A percentile compares a stretch with the other conserved stretches of the same genome.
Conservation (phyloP, 1,140 invertebrate genomes). For the Caerostris darwini region DNA sequence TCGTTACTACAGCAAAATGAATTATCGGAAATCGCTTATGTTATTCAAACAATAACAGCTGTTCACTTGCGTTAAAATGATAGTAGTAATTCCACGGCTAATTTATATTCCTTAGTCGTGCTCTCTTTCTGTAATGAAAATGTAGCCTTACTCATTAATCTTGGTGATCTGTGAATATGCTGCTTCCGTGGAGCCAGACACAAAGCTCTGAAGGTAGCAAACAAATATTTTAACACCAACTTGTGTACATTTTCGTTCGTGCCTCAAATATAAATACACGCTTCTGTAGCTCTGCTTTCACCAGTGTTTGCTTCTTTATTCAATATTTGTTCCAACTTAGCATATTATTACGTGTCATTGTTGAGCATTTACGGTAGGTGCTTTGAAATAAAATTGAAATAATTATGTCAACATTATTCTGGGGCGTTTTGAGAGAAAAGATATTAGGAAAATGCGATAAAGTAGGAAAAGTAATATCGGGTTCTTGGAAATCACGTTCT, state of each 20-base stretch:
- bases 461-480: too few species aligned
- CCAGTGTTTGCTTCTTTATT: not conserved
- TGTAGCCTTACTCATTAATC: conserved; percentile 17
- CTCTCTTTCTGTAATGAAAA: conserved; percentile 30
- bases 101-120: conserved; percentile 26
- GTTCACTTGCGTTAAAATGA: conserved; percentile 26
- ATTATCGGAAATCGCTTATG: conserved; percentile 51
- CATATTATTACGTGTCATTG: not conserved
- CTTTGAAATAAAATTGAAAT: not conserved
- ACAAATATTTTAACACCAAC: not conserved
- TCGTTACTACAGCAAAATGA: conserved; percentile 14
- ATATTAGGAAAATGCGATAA: too few species aligned
- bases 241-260: not conserved
- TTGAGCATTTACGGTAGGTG: not conserved
- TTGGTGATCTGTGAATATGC: not conserved
- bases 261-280: not conserved
- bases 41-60: conserved; percentile 49
- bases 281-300: not conserved
- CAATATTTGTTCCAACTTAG: not conserved
- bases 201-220: not conserved
- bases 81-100: conserved; percentile 27
- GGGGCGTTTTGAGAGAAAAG: too few species aligned
- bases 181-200: not conserved
- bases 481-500: too few species aligned
- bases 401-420: not conserved